Conservation (phyloP, 2,888 invertebrate genomes). For the Leistus spinibarbis region DNA sequence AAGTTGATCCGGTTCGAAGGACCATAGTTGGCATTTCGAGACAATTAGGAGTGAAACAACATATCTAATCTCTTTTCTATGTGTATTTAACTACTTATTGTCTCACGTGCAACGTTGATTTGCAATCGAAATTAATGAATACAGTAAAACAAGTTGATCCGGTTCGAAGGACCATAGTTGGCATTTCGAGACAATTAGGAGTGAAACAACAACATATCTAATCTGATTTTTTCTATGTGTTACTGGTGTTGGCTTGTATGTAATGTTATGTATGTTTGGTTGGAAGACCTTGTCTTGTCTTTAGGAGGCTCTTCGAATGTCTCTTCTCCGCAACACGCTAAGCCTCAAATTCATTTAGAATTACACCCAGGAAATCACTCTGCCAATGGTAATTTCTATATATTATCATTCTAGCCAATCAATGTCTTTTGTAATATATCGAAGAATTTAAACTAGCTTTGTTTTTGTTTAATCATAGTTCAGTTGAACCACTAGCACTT, state of each 20-base stretch:
- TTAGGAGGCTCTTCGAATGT: constrained; percentile 58
- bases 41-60: no score
- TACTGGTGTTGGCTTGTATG: neutral
- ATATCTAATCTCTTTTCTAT: no score
- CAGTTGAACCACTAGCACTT: no score
- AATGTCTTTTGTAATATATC: neutral
- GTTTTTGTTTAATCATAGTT: neutral
- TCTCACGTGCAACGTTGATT: no score
- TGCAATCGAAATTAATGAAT: no score
- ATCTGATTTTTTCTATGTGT: neutral
- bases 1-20: no score
- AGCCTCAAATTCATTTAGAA: constrained; percentile 57
- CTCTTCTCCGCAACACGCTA: constrained; percentile 57
- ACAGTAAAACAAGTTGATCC: no score
- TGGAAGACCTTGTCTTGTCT: constrained; percentile 45
- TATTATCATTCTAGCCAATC: neutral
- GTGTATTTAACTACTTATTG: no score
- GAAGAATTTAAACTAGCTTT: constrained; percentile 8
- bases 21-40: no score
- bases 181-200: no score
- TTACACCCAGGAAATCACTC: constrained; percentile 65
- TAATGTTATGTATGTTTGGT: neutral
- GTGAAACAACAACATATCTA: no score
- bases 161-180: no score
- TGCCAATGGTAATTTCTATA: constrained; percentile 75